Percentiles rank a stretch among this genome's conserved stretches.
Conservation (phyloP, 2,113 vertebrate genomes). For the Myrmophylax atrothorax region DNA sequence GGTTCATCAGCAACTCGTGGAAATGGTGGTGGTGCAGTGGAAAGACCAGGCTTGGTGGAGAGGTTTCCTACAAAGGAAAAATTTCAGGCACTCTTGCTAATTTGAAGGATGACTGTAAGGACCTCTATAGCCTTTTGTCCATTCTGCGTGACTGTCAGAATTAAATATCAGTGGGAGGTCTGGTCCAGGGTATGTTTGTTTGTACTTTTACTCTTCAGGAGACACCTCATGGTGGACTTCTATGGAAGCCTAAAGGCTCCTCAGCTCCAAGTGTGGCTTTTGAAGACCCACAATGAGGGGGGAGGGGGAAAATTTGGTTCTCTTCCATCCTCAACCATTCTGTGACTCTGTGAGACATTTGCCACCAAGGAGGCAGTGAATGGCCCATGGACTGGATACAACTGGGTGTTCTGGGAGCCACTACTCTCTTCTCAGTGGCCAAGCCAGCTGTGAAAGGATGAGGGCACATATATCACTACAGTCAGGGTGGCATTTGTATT, state of each 20-base stretch:
- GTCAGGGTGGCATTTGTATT: too few relatives aligned
- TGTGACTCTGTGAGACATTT: neutral
- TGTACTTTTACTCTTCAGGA: neutral
- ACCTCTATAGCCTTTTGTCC: fast-evolving
- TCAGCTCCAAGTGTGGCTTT: neutral
- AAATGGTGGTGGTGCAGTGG: neutral
- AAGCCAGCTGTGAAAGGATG: neutral
- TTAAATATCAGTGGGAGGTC: neutral
- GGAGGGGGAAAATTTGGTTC: neutral
- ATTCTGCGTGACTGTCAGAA: fast-evolving
- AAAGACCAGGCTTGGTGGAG: neutral
- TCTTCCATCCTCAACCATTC: neutral
- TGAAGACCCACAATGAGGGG: neutral
- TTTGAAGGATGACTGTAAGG: neutral
- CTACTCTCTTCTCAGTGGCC: fast-evolving
- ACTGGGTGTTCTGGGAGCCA: neutral
- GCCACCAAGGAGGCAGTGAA: neutral
- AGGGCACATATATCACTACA: fast-evolving
- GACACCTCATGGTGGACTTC: neutral
- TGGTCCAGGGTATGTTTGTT: neutral
- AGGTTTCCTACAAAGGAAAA: neutral
- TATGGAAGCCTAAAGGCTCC: neutral
- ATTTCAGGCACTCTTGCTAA: neutral
- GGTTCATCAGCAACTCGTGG: fast-evolving
- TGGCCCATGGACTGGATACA: neutral